Evolutionary conservation across 2,113 vertebrate species (phyloP).

Genomic region (Alethe castanea): DNA sequence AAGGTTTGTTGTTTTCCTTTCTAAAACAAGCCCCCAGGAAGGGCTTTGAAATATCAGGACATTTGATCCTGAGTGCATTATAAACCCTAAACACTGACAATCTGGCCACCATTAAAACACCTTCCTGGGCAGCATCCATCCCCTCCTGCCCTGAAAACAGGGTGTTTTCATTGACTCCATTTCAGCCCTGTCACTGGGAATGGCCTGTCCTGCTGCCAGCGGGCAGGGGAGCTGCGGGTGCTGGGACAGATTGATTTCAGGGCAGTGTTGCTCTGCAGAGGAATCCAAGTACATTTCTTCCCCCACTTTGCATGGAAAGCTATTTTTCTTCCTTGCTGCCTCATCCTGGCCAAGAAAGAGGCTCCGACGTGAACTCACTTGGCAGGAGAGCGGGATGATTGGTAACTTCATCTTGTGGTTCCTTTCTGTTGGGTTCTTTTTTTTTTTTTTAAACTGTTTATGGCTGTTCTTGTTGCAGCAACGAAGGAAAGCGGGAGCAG

Average conservation of each 20-base stretch:
- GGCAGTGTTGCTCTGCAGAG: neutral
- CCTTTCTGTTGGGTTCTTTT: neutral
- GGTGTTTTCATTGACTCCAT: slow-evolving; percentile 39
- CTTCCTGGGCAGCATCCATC: slow-evolving; percentile 43
- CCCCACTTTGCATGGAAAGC: slow-evolving; percentile 34
- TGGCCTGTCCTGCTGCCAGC: slow-evolving; percentile 19
- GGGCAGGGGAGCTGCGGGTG: neutral
- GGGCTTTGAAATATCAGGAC: slow-evolving; percentile 5
- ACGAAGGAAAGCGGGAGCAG: accelerated
- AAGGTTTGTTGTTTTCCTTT: neutral
- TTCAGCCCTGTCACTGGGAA: neutral
- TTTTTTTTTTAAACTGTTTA: slow-evolving; percentile 2
- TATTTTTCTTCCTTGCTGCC: slow-evolving; percentile 42
- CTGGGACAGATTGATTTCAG: slow-evolving; percentile 37
- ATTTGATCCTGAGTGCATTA: neutral
- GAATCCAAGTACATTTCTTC: slow-evolving; percentile 42
- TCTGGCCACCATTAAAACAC: slow-evolving; percentile 38
- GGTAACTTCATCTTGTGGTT: slow-evolving; percentile 47
- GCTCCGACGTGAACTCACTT: slow-evolving; percentile 36
- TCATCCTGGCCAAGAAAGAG: slow-evolving; percentile 57
- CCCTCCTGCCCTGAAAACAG: neutral
- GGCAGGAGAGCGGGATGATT: slow-evolving; percentile 16
- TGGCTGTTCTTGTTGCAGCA: neutral
- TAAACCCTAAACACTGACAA: neutral
- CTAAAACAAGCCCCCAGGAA: neutral